Percentiles rank a stretch among this genome's conserved stretches.
phyloP scores from a whole-genome alignment of 1,140 invertebrate genomes.

The Ganaspis sp. region DNA sequence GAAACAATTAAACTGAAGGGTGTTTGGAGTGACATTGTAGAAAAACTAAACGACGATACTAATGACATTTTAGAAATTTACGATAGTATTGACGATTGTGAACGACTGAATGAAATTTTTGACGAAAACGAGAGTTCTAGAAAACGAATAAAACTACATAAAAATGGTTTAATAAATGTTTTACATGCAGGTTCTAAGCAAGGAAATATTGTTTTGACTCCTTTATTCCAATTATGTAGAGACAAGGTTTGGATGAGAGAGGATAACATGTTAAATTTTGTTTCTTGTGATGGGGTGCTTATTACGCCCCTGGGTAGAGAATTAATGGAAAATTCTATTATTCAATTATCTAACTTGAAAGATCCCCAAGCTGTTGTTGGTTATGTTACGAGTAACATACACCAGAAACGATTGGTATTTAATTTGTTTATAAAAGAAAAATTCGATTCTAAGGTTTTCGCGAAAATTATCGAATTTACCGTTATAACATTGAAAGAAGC shows the following conservation, averaged over 20 bases:
- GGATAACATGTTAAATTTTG: slow-evolving; percentile 12
- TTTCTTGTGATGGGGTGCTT: neutral
- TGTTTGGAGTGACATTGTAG: neutral
- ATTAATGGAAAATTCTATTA: neutral
- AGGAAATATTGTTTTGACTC: neutral
- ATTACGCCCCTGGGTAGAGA: neutral
- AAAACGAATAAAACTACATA: neutral
- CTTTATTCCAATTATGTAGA: neutral
- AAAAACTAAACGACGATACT: too few relatives aligned
- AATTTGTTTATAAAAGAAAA: too few relatives aligned
- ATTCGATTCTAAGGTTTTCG: neutral
- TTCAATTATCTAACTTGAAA: neutral
- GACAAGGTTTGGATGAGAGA: slow-evolving; percentile 20
- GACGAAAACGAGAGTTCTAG: neutral
- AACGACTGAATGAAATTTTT: neutral
- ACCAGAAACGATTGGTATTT: neutral
- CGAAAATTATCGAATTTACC: neutral
- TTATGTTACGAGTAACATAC: neutral
- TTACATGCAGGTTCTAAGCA: neutral
- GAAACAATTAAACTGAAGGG: neutral
- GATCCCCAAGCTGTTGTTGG: neutral
- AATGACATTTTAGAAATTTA: neutral
- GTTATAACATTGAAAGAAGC: neutral
- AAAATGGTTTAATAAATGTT: neutral
- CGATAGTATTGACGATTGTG: neutral